These are phyloP conservation scores for Harpalus rufipes DNA, from an alignment of 2,888 invertebrate species.

Conservation along the genomic window DNA sequence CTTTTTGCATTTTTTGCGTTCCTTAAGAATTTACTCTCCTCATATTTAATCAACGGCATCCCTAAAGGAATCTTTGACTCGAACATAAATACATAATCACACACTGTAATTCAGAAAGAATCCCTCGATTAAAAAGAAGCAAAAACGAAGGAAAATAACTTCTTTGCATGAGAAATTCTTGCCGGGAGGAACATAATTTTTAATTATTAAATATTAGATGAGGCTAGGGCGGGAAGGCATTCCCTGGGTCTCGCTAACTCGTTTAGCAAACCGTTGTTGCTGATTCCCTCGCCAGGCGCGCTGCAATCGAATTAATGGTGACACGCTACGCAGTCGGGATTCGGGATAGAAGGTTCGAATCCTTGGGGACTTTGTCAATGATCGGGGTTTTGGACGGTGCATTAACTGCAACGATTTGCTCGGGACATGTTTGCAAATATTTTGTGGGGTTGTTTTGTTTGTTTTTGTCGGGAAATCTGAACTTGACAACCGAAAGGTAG, in stretches of 20 bases:
- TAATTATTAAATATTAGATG: constrained; percentile 72
- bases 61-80: constrained; percentile 32
- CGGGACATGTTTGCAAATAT: constrained; percentile 36
- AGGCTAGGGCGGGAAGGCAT: constrained; percentile 59
- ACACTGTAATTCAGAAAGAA: constrained; percentile 33
- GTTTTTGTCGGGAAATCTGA: too few species aligned
- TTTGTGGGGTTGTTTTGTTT: constrained; percentile 11
- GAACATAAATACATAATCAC: constrained; percentile 33
- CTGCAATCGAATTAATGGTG: constrained; percentile 71
- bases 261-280: constrained; percentile 73
- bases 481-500: too few species aligned
- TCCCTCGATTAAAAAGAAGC: constrained; percentile 45
- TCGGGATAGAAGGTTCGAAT: constrained; percentile 23
- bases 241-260: constrained; percentile 71
- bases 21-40: background rate
- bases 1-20: too few species aligned
- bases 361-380: constrained; percentile 25
- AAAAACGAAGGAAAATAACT: constrained; percentile 38
- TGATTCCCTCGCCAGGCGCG: constrained; percentile 64
- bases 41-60: constrained; percentile 43
- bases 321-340: constrained; percentile 32
- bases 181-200: constrained; percentile 71
- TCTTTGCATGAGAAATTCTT: constrained; percentile 69
- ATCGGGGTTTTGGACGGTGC: constrained; percentile 31
- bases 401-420: constrained; percentile 45